Percentiles rank a stretch among this genome's conserved stretches.
These are phyloP conservation scores for Mus spicilegus DNA, from an alignment of 2,113 vertebrate genomes.

Conservation along the genomic window DNA sequence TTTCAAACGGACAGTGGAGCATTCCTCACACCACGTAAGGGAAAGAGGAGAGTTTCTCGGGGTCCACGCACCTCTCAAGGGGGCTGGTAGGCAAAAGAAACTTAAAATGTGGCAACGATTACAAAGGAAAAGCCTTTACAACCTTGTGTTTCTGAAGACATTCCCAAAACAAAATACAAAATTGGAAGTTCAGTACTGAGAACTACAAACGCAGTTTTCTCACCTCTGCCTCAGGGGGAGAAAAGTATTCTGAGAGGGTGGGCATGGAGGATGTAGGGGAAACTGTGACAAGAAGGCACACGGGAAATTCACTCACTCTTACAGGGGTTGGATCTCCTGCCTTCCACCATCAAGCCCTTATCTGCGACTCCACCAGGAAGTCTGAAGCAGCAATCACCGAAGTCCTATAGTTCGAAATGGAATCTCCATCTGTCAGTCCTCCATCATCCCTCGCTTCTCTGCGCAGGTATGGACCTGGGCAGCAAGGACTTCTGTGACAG, in stretches of 20 bases:
- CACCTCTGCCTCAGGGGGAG: not conserved
- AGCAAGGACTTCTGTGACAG: not conserved
- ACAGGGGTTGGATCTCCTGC: rapidly evolving
- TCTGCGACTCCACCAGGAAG: not conserved
- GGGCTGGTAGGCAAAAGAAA: not conserved
- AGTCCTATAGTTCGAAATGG: not conserved
- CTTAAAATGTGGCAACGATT: not conserved
- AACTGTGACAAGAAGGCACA: not conserved
- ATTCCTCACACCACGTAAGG: not conserved
- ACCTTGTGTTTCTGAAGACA: not conserved
- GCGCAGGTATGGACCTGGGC: not conserved
- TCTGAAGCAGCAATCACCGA: not conserved
- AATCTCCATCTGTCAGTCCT: rapidly evolving
- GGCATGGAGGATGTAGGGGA: not conserved
- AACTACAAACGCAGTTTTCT: not conserved
- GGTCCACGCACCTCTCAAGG: not conserved
- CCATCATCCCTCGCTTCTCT: not conserved
- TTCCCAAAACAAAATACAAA: not conserved
- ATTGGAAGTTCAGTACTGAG: not conserved
- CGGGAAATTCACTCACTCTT: not conserved
- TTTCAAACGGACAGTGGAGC: constrained; percentile 36
- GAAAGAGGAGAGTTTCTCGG: constrained; percentile 16
- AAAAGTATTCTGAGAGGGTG: not conserved
- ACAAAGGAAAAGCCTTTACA: not conserved
- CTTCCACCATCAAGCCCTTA: rapidly evolving